These are phyloP conservation scores for Corythoichthys haematopterus DNA, from an alignment of 2,113 vertebrate species.

Conservation along the genomic window DNA sequence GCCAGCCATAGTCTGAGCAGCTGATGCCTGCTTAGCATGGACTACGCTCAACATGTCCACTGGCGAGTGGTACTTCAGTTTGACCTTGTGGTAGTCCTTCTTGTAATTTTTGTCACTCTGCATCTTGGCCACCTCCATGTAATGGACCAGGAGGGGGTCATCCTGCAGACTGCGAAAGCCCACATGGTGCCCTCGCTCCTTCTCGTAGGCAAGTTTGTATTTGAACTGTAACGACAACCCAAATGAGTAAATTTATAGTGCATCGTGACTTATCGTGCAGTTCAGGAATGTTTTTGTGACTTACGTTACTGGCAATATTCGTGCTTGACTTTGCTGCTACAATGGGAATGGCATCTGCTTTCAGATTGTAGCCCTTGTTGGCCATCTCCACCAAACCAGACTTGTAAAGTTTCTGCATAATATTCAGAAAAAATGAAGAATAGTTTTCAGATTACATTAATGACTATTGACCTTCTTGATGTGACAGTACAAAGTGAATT, in stretches of 20 bases:
- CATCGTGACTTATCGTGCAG: not conserved
- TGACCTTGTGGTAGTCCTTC: slow-evolving; percentile 53
- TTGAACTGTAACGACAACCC: slow-evolving; percentile 65
- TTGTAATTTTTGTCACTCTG: slow-evolving; percentile 53
- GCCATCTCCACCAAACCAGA: slow-evolving; percentile 82
- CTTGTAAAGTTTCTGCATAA: slow-evolving; percentile 89
- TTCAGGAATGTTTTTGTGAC: slow-evolving; percentile 30
- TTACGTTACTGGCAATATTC: slow-evolving; percentile 91
- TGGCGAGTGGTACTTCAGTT: slow-evolving; percentile 75
- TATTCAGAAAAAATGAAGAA: not conserved
- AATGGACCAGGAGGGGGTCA: slow-evolving; percentile 56
- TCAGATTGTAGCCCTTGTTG: slow-evolving; percentile 87
- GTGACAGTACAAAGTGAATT: not conserved
- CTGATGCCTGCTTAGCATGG: slow-evolving; percentile 77
- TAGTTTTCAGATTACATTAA: not conserved
- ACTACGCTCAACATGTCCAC: slow-evolving; percentile 78
- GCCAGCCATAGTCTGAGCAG: slow-evolving; percentile 57
- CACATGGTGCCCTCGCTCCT: slow-evolving; percentile 72
- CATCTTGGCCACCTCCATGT: slow-evolving; percentile 47
- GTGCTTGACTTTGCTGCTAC: slow-evolving; percentile 84
- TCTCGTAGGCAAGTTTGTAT: slow-evolving; percentile 79
- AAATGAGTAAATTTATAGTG: slow-evolving; percentile 1
- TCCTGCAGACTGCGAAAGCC: slow-evolving; percentile 53
- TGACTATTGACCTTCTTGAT: not conserved
- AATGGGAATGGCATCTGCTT: slow-evolving; percentile 86